Evolutionary conservation across 2,888 invertebrate genomes (phyloP).

Genomic region (Iphiclides podalirius): DNA sequence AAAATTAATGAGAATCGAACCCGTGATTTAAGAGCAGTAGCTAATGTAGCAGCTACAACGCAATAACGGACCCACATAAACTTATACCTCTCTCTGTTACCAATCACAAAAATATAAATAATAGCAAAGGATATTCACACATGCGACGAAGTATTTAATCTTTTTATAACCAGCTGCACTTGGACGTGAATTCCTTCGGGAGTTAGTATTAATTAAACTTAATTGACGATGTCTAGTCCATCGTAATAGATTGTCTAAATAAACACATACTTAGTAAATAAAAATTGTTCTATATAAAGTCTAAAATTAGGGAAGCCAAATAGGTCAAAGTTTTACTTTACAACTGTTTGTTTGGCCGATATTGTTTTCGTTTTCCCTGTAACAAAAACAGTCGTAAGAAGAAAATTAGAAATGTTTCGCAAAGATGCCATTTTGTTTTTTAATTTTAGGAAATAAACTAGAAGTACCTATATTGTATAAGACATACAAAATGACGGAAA

Average conservation of each 20-base stretch:
- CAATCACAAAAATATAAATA: too few species aligned
- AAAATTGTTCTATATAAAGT: not conserved
- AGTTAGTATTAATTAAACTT: conserved; percentile 18
- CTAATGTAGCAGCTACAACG: too few species aligned
- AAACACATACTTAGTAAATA: not conserved
- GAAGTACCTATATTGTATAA: too few species aligned
- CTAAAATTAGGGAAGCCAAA: conserved; percentile 3
- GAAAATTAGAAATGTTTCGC: not conserved
- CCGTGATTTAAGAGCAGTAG: too few species aligned
- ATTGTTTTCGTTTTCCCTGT: not conserved
- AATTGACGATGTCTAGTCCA: conserved; percentile 18
- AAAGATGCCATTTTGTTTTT: too few species aligned
- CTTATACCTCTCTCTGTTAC: too few species aligned
- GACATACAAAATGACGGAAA: too few species aligned
- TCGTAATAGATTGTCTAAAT: conserved; percentile 1
- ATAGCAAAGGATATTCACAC: too few species aligned
- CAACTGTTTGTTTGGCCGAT: not conserved
- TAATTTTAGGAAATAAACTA: too few species aligned
- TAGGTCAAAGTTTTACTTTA: conserved; percentile 2
- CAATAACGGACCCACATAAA: too few species aligned
- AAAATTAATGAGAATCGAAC: too few species aligned
- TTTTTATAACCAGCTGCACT: conserved; percentile 13
- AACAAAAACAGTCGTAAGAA: not conserved
- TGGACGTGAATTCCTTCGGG: conserved; percentile 12
- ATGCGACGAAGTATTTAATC: too few species aligned